Conservation (phyloP, 1,140 invertebrate species). For the Platyscapa corneri region DNA sequence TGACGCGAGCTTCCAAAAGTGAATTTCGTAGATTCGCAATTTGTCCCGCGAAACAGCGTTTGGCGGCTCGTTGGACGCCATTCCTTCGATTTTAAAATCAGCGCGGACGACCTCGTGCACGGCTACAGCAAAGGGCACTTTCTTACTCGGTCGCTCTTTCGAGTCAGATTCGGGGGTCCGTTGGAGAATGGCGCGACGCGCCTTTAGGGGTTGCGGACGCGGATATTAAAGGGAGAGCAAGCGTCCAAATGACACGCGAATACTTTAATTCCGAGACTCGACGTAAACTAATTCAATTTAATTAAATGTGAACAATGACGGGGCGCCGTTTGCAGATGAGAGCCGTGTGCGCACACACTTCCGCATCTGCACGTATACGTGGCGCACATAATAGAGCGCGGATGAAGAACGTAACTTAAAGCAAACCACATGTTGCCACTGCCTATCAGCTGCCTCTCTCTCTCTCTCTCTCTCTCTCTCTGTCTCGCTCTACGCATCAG, state of each 20-base stretch:
- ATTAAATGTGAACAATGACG: conserved; percentile 35
- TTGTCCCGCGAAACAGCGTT: no score
- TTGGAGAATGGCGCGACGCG: no score
- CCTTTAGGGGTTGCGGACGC: no score
- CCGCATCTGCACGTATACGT: neutral
- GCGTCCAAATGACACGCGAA: neutral
- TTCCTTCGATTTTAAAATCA: no score
- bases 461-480: conserved; percentile 24
- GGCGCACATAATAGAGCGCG: conserved; percentile 47
- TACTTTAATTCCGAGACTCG: conserved; percentile 5
- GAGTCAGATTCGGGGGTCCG: no score
- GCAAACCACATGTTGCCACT: conserved; percentile 64
- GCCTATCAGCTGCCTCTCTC: neutral
- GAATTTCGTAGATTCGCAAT: no score
- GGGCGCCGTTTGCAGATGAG: neutral
- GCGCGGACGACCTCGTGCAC: no score
- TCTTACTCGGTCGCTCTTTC: no score
- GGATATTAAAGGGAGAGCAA: no score
- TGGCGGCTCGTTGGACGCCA: no score
- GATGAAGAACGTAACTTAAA: conserved; percentile 60
- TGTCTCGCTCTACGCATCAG: neutral
- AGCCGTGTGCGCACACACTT: no score
- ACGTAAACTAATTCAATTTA: conserved; percentile 44
- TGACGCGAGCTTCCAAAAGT: conserved; percentile 56
- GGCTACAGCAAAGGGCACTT: no score